Conservation (phyloP, 2,113 vertebrate species). For the Pheucticus melanocephalus region DNA sequence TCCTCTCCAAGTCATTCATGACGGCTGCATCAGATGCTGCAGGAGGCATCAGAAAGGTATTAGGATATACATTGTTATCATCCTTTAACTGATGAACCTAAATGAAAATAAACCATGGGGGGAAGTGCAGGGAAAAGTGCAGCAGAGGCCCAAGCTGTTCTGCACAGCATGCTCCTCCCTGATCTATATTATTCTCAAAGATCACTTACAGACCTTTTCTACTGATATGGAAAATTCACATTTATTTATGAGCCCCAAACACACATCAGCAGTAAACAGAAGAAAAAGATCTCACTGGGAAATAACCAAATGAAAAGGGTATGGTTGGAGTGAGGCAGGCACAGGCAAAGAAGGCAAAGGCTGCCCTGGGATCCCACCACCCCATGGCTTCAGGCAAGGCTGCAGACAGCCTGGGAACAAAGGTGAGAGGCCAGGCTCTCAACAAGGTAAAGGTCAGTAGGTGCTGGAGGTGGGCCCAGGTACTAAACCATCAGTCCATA, state of each 20-base stretch:
- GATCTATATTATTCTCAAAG: background rate
- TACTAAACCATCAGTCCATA: background rate
- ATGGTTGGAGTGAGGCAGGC: accelerated
- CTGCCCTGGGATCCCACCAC: background rate
- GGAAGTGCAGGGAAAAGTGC: background rate
- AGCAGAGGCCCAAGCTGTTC: background rate
- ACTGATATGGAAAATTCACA: background rate
- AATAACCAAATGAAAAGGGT: background rate
- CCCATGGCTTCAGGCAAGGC: background rate
- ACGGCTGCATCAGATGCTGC: background rate
- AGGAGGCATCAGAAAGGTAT: background rate
- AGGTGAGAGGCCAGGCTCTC: background rate
- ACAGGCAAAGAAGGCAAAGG: background rate
- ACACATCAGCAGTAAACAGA: background rate
- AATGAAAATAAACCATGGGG: background rate
- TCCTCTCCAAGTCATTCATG: background rate
- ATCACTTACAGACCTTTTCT: background rate
- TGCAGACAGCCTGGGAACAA: background rate
- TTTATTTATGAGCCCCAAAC: background rate
- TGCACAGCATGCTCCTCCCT: background rate
- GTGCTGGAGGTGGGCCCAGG: background rate
- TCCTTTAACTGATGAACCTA: background rate
- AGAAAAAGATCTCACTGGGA: background rate
- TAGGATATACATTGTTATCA: background rate
- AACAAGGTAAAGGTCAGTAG: background rate